phyloP scores from a whole-genome alignment of 2,888 invertebrate genomes.

The Dioctria rufipes region DNA sequence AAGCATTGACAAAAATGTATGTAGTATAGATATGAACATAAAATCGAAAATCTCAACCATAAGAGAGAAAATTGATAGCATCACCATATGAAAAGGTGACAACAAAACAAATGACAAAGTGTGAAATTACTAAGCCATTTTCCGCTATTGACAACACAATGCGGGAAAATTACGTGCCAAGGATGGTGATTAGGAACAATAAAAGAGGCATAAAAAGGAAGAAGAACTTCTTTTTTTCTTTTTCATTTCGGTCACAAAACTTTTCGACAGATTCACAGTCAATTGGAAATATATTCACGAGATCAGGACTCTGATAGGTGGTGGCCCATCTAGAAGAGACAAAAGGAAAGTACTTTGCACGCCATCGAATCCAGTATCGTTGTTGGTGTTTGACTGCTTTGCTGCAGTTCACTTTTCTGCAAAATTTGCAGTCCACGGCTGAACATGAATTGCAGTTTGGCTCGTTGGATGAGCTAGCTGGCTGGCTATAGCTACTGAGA shows the following conservation, averaged over 20 bases:
- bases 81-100: no score
- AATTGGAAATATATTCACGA: slow-evolving; percentile 32
- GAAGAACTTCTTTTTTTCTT: neutral
- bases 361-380: neutral
- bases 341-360: slow-evolving; percentile 12
- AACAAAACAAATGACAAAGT: no score
- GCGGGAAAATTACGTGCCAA: neutral
- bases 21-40: no score
- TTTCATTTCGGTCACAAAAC: slow-evolving; percentile 10
- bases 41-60: no score
- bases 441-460: slow-evolving; percentile 3
- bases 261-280: slow-evolving; percentile 17
- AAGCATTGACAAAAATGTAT: no score
- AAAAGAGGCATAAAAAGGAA: neutral
- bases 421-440: slow-evolving; percentile 19
- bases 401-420: neutral
- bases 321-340: neutral
- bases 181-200: slow-evolving; percentile 18
- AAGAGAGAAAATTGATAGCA: no score
- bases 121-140: neutral
- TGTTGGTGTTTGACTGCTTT: no score
- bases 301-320: neutral
- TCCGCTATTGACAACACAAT: neutral
- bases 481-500: neutral
- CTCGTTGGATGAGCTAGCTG: neutral